Evolutionary conservation across 53 echinoderm and acorn worm species (phyloP).

Genomic region (Paelopatides confundens): DNA sequence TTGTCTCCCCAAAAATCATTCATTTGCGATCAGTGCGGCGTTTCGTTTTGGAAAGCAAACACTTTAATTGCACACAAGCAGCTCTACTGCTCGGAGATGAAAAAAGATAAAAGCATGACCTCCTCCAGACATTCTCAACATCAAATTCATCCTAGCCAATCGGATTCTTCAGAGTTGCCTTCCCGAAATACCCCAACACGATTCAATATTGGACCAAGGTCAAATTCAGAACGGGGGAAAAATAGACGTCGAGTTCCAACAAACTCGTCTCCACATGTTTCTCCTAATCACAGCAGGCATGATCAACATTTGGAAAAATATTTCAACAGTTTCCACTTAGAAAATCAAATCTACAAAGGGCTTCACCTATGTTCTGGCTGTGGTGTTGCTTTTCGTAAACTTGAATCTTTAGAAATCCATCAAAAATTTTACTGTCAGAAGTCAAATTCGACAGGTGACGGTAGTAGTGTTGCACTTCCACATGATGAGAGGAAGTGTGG

Average conservation of each 20-base stretch:
- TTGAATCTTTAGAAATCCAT: conserved; percentile 71
- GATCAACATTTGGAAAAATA: not conserved
- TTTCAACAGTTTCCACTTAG: not conserved
- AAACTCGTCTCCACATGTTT: not conserved
- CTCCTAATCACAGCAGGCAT: not conserved
- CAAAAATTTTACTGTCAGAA: conserved; percentile 72
- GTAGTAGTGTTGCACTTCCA: not conserved
- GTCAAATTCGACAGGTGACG: not conserved
- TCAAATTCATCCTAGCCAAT: not conserved
- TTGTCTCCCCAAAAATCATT: conserved; percentile 17
- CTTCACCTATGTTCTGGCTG: conserved; percentile 58
- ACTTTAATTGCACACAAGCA: conserved; percentile 36
- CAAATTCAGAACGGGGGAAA: not conserved
- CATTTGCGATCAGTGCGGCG: not conserved
- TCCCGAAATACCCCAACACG: not conserved
- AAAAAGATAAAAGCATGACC: not conserved
- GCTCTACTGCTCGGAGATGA: conserved; percentile 23
- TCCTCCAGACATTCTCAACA: not conserved
- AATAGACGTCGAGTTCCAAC: not conserved
- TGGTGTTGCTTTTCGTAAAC: conserved; percentile 71
- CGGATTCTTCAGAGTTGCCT: not conserved
- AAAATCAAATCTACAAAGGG: not conserved
- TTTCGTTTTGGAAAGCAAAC: conserved; percentile 34
- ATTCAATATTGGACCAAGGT: not conserved
- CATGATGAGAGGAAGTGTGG: too few species aligned